Evolutionary conservation across 1,140 invertebrate species (phyloP).

Genomic region (Ceratosolen fusciceps): DNA sequence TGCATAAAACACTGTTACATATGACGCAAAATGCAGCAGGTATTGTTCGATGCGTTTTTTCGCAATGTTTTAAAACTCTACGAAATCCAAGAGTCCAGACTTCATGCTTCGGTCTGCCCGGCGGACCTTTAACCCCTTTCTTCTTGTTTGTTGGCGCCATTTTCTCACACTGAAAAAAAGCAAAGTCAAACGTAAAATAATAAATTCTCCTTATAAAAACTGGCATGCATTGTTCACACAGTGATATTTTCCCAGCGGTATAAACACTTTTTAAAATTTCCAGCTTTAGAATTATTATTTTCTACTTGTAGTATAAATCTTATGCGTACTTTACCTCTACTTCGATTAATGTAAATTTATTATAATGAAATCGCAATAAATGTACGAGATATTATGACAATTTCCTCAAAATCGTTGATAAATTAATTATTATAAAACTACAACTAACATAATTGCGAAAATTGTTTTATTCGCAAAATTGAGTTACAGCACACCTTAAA

Average conservation of each 20-base stretch:
- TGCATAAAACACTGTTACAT: slow-evolving; percentile 43
- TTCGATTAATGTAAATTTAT: slow-evolving; percentile 28
- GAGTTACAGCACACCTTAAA: not conserved
- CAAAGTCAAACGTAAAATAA: not conserved
- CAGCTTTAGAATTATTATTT: slow-evolving; percentile 31
- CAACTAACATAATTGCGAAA: not conserved
- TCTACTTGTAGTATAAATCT: slow-evolving; percentile 44
- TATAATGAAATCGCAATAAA: not conserved
- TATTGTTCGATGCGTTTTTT: slow-evolving; percentile 37
- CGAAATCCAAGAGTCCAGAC: slow-evolving; percentile 44
- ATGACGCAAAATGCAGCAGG: slow-evolving; percentile 40
- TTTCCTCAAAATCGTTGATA: not conserved
- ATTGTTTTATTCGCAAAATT: not conserved
- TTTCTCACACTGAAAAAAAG: slow-evolving; percentile 18
- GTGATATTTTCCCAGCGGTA: not conserved
- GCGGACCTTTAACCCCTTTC: slow-evolving; percentile 24
- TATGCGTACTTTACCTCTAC: slow-evolving; percentile 43
- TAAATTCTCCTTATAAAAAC: not conserved
- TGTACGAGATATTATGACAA: not conserved
- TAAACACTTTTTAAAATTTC: slow-evolving; percentile 25
- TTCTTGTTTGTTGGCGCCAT: slow-evolving; percentile 36
- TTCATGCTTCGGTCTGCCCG: slow-evolving; percentile 44
- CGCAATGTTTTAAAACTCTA: slow-evolving; percentile 42
- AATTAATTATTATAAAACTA: not conserved
- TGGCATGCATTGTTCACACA: not conserved